Evolutionary conservation across 2,888 invertebrate genomes (phyloP).

Genomic region (Fragum sueziense): DNA sequence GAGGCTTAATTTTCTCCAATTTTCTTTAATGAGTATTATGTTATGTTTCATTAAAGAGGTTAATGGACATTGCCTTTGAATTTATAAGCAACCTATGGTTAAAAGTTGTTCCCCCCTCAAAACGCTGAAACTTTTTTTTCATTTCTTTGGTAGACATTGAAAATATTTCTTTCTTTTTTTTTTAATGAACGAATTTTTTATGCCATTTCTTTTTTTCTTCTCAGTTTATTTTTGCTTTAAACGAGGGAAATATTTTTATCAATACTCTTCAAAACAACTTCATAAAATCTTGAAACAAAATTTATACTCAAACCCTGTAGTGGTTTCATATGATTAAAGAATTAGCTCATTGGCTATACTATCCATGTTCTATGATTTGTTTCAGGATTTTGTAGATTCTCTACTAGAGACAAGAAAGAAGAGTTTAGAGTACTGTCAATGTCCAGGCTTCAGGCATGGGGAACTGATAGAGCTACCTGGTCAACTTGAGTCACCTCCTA

Average conservation of each 20-base stretch:
- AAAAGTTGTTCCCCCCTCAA: too few species aligned
- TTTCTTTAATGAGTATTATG: too few species aligned
- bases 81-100: too few species aligned
- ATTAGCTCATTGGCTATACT: too few species aligned
- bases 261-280: not conserved
- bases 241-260: not conserved
- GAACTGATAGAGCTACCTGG: constrained; percentile 79
- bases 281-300: too few species aligned
- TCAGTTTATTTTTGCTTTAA: not conserved
- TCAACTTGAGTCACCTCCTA: constrained; percentile 80
- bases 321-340: too few species aligned
- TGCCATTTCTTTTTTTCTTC: not conserved
- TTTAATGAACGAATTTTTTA: not conserved
- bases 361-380: not conserved
- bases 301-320: too few species aligned
- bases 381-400: constrained; percentile 76
- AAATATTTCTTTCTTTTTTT: not conserved
- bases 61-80: too few species aligned
- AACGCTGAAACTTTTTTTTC: too few species aligned
- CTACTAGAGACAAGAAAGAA: constrained; percentile 76
- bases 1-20: too few species aligned
- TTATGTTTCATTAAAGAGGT: too few species aligned
- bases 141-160: not conserved
- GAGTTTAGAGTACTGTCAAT: constrained; percentile 77
- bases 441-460: constrained; percentile 78